Evolutionary conservation across 2,113 vertebrate genomes (phyloP), one percentile per base, ranked within the genome.

Genomic region (Epinephelus moara): DNA sequence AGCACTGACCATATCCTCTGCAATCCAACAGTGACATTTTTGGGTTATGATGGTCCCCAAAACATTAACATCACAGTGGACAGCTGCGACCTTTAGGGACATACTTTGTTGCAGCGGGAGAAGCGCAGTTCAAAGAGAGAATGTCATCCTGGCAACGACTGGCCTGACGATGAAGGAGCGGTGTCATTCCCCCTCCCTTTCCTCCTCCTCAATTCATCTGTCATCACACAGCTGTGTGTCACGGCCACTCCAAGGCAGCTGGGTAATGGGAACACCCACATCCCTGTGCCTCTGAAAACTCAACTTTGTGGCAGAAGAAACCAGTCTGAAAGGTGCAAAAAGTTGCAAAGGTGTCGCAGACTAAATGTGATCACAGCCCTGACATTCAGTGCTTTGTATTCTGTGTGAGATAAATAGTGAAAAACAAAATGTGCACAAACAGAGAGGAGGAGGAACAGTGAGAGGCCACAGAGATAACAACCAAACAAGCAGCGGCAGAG

Each of bases 151-250:
- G 40, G 55, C n/a, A 78, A 74, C 11, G 1, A 53, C n/a, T 64
- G 8, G 8, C 75, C 60, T 59, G 55, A 50, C 52, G 71, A 68
- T 0, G 33, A 81, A 79, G 57, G 27, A 83, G 73, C 4, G 0
- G 18, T 11, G 21, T 67, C 42, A 42, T 23, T 8, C 70, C 27
- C n/a, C 42, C 75, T 9, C n/a, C 19, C 27, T 27, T 50, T 63
- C 33, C 45, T 21, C 27, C 78, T 49, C 60, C 70, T 67, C 15
- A 70, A 27, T 63, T 78, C 72, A 80, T 84, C 82, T 75, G 80
- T 81, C 87, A 92, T 82, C 74, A 47, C 81, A 83, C 70, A 83
- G 87, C 82, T 86, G 85, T 73, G 80, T 78, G 85, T 86, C 82
- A 78, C 30, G 0, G 76, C 63, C 19, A 25, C 82, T 73, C 33